phyloP scores from a whole-genome alignment of 2,888 invertebrate species.

The Dynastes tityus region DNA sequence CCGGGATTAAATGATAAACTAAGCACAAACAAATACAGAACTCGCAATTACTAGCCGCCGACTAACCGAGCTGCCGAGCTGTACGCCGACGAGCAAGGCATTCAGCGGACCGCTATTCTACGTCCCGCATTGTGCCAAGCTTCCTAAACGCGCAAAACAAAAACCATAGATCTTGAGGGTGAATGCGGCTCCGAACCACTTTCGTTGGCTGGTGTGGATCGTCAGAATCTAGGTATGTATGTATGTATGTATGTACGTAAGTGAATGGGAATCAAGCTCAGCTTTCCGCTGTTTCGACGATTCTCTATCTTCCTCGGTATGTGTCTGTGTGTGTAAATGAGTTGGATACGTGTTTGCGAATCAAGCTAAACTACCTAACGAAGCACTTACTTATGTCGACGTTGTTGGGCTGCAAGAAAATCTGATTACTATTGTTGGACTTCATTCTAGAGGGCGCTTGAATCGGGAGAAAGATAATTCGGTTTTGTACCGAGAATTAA shows the following conservation, averaged over 20 bases:
- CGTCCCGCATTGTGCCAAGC: neutral
- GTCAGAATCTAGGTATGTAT: neutral
- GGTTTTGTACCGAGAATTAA: no score
- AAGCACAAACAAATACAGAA: slow-evolving; percentile 45
- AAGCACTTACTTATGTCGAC: slow-evolving; percentile 14
- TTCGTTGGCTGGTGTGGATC: neutral
- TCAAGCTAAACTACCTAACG: slow-evolving; percentile 19
- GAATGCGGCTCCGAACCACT: neutral
- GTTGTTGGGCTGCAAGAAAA: slow-evolving; percentile 7
- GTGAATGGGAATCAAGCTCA: neutral
- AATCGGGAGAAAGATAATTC: no score
- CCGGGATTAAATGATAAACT: slow-evolving; percentile 44
- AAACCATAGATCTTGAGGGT: slow-evolving; percentile 40
- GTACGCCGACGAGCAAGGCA: slow-evolving; percentile 6
- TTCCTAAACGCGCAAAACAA: slow-evolving; percentile 11
- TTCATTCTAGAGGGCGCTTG: no score
- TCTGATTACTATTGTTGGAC: slow-evolving; percentile 18
- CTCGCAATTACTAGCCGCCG: slow-evolving; percentile 45
- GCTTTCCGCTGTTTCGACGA: neutral
- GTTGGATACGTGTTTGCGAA: slow-evolving; percentile 13
- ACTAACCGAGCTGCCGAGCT: slow-evolving; percentile 16
- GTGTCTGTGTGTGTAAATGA: neutral
- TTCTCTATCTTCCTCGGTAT: neutral
- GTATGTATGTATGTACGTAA: neutral
- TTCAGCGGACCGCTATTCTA: slow-evolving; percentile 8